These are phyloP conservation scores for Poecilia gillii DNA, from an alignment of 2,797 vertebrate genomes.

Conservation along the genomic window DNA sequence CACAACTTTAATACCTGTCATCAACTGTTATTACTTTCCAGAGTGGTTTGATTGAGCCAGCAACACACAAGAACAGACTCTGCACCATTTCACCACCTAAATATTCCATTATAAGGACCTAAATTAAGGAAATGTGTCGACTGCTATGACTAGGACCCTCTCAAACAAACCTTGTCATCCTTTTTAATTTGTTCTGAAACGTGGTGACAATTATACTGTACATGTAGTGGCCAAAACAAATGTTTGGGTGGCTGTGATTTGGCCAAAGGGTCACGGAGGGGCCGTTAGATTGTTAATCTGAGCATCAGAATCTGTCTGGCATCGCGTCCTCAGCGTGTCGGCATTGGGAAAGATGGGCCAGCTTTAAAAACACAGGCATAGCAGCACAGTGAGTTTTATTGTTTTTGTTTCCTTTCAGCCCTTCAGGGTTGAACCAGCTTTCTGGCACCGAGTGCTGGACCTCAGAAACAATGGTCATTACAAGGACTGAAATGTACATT, in stretches of 20 bases:
- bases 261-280: conserved; percentile 44
- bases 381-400: conserved; percentile 47
- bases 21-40: conserved; percentile 50
- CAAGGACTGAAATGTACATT: conserved; percentile 22
- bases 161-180: conserved; percentile 48
- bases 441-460: conserved; percentile 21
- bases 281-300: conserved; percentile 74
- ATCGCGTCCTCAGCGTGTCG: conserved; percentile 48
- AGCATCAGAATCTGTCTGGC: conserved; percentile 69
- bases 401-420: conserved; percentile 44
- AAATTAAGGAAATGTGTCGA: conserved; percentile 49
- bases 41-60: conserved; percentile 34
- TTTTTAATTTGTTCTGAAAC: conserved; percentile 54
- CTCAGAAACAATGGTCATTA: conserved; percentile 42
- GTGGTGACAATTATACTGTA: conserved; percentile 54
- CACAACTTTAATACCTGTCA: conserved; percentile 43
- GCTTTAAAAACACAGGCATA: conserved; percentile 42
- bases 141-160: conserved; percentile 46
- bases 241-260: conserved; percentile 53
- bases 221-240: conserved; percentile 66
- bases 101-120: conserved; percentile 46
- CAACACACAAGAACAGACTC: conserved; percentile 30
- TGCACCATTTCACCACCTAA: conserved; percentile 35
- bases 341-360: conserved; percentile 41
- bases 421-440: conserved; percentile 23